Base-by-base conservation (phyloP, 2,797 vertebrate species). In the Limnodromus scolopaceus region DNA sequence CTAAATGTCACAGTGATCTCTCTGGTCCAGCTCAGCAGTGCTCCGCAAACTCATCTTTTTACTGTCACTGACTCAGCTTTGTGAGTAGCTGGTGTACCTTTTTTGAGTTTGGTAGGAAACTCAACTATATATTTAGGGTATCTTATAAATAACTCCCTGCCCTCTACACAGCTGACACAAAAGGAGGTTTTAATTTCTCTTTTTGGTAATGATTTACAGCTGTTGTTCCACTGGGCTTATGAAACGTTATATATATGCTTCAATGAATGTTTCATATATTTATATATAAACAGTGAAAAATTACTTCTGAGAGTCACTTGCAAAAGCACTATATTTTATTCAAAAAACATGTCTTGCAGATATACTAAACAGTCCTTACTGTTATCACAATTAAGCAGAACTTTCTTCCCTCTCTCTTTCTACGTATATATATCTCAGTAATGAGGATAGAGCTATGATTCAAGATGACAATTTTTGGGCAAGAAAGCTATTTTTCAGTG, bases 1-100 rank as follows among this genome's bases (percentile, higher is more conserved):
- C 92, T 89, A 96, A 96, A 97, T 96, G 94, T 96, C 96, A 96
- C 93, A 58, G n/a, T 84, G 84, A 93, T 95, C 84, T 93, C 89
- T 80, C 86, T 75, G 76, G 92, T 92, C 92, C 93, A 96, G 81
- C 91, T 93, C 89, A 85, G 88, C 81, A 89, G 34, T 83, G 81
- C 84, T 94, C 82, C 32, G 2, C 77, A 92, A 89, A 58, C 82
- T 86, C 75, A 60, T 93, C 84, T 95, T 96, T 90, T 58, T 72
- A 91, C 89, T 87, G 66, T 78, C 87, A 89, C 87, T 91, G 92
- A 94, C 84, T 95, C 92, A 87, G 96, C 86, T 95, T 74, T 94
- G 48, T 91, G 89, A 96, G 89, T 76, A 86, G 87, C 87, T 93
- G 36, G 45, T 91, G 88, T 91, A 88, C 46, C 60, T 92, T 95